A percentile compares a stretch with the other conserved stretches of the same genome.
phyloP scores from a whole-genome alignment of 1,140 invertebrate genomes.

The Agraylea sexmaculata region DNA sequence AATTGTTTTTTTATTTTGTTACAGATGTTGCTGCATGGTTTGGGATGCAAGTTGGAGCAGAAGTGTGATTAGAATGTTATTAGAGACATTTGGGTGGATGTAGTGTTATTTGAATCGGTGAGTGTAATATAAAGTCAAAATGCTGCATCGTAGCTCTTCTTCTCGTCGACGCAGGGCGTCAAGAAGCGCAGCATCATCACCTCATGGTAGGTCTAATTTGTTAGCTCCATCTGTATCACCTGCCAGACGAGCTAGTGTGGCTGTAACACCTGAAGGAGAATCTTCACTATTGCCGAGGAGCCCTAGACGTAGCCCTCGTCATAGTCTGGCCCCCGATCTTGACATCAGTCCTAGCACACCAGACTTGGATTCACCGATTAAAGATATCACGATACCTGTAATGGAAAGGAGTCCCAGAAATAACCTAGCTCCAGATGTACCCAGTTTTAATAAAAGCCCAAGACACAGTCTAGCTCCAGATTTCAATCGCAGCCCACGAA shows the following conservation, averaged over 20 bases:
- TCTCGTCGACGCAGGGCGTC: slow-evolving; percentile 53
- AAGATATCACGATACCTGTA: slow-evolving; percentile 30
- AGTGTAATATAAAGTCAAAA: too few relatives aligned
- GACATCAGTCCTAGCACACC: slow-evolving; percentile 31
- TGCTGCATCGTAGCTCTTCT: slow-evolving; percentile 53
- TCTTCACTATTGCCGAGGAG: slow-evolving; percentile 26
- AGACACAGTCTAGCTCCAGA: slow-evolving; percentile 40
- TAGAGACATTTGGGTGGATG: too few relatives aligned
- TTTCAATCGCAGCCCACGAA: slow-evolving; percentile 46
- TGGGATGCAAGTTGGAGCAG: too few relatives aligned
- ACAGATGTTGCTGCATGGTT: too few relatives aligned
- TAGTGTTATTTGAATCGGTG: too few relatives aligned
- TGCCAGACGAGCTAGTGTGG: slow-evolving; percentile 20
- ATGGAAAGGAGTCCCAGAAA: slow-evolving; percentile 46
- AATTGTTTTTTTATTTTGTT: too few relatives aligned
- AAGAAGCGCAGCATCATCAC: slow-evolving; percentile 49
- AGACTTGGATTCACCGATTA: slow-evolving; percentile 8
- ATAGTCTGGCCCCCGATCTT: slow-evolving; percentile 35
- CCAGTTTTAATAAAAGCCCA: slow-evolving; percentile 30
- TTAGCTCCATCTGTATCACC: slow-evolving; percentile 39
- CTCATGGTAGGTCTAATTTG: slow-evolving; percentile 39
- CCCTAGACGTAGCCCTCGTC: too few relatives aligned
- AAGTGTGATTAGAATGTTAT: too few relatives aligned
- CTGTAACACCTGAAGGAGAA: slow-evolving; percentile 15
- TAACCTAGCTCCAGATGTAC: slow-evolving; percentile 44